These are phyloP conservation scores for Xylocampa areola DNA, from an alignment of 2,888 invertebrate genomes.

Conservation along the genomic window DNA sequence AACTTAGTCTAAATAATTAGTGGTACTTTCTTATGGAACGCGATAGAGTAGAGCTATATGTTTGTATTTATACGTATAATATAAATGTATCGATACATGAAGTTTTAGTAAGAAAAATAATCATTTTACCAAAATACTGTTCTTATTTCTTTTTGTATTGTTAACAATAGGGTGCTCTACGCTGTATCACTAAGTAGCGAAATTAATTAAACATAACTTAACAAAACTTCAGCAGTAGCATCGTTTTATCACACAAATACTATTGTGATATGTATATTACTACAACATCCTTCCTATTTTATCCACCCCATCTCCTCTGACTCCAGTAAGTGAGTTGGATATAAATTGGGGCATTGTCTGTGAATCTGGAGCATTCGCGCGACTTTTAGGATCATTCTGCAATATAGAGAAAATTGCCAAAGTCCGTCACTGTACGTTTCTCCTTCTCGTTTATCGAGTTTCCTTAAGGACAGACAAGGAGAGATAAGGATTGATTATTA, in stretches of 20 bases:
- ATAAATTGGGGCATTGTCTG: constrained; percentile 90
- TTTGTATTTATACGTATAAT: neutral
- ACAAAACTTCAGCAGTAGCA: constrained; percentile 1
- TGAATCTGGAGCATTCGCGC: constrained; percentile 86
- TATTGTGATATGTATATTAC: constrained; percentile 58
- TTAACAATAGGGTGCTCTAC: no score
- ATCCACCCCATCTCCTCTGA: constrained; percentile 77
- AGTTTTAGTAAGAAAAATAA: neutral
- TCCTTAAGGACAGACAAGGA: constrained; percentile 66
- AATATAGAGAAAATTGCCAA: constrained; percentile 72
- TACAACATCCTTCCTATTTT: constrained; percentile 70
- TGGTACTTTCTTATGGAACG: constrained; percentile 23
- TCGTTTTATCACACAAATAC: constrained; percentile 21
- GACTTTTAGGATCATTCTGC: constrained; percentile 82
- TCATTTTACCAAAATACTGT: no score
- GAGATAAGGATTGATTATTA: constrained; percentile 74
- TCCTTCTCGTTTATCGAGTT: constrained; percentile 59
- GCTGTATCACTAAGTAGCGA: no score
- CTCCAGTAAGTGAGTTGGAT: constrained; percentile 88
- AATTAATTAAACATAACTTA: no score
- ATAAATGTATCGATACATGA: neutral
- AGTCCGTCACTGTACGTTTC: constrained; percentile 61
- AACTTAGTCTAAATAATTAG: constrained; percentile 53
- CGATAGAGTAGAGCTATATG: neutral
- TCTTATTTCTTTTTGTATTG: no score